A percentile compares a stretch with the other conserved stretches of the same genome.
Conservation (phyloP, 2,113 vertebrate species). For the Gnathonemus echidnorhynchus region DNA sequence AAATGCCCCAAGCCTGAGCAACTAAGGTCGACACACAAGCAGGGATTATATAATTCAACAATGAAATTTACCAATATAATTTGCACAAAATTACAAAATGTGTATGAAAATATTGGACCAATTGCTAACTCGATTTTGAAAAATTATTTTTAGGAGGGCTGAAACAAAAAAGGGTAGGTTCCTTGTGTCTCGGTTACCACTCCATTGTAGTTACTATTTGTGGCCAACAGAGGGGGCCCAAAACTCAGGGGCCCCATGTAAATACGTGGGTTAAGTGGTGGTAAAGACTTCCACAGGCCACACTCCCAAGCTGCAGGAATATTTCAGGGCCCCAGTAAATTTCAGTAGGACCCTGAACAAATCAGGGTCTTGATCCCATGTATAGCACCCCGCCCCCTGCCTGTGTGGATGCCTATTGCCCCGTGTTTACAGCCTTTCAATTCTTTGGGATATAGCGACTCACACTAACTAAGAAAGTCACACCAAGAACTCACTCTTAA, state of each 20-base stretch:
- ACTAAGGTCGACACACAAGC: not conserved
- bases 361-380: not conserved
- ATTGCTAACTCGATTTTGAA: too few relatives aligned
- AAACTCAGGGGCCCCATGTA: not conserved
- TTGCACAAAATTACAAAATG: not conserved
- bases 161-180: not conserved
- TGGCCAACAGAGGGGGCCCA: not conserved
- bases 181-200: not conserved
- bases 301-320: not conserved
- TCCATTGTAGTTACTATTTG: not conserved
- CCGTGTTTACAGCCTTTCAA: not conserved
- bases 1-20: not conserved
- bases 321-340: not conserved
- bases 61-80: not conserved
- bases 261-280: not conserved
- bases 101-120: too few relatives aligned
- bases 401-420: not conserved
- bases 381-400: not conserved
- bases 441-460: not conserved
- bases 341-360: not conserved
- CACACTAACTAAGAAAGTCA: not conserved
- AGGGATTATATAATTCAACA: not conserved
- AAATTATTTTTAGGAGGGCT: not conserved
- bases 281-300: not conserved
- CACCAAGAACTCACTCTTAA: not conserved